A percentile compares a stretch with the other conserved stretches of the same genome.
Evolutionary conservation across 2,888 invertebrate genomes (phyloP).

Genomic region (Drosophila gaucha): DNA sequence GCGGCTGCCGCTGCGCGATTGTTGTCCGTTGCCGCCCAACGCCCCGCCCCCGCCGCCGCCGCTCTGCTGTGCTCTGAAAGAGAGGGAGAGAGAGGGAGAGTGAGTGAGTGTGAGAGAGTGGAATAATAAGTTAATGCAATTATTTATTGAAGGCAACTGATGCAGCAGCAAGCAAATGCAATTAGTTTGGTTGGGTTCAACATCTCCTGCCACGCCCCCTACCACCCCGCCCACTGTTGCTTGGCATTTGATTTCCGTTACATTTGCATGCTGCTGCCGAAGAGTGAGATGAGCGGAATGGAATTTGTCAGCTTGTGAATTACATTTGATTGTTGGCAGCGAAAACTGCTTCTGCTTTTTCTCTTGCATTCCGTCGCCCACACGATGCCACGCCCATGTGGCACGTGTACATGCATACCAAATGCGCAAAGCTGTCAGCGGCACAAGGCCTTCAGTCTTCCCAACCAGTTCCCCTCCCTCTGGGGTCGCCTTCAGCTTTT

Average conservation of each 20-base stretch:
- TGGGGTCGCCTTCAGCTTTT: neutral
- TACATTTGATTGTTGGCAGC: constrained; percentile 70
- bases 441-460: constrained; percentile 37
- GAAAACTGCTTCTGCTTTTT: constrained; percentile 52
- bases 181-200: constrained; percentile 43
- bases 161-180: constrained; percentile 58
- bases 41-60: constrained; percentile 58
- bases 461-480: neutral
- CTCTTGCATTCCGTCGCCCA: constrained; percentile 29
- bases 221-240: constrained; percentile 2
- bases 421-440: constrained; percentile 54
- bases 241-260: constrained; percentile 53
- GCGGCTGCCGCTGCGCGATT: constrained; percentile 83
- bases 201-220: neutral
- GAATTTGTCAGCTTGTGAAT: constrained; percentile 65
- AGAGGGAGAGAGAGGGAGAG: constrained; percentile 7
- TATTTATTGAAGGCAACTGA: constrained; percentile 55
- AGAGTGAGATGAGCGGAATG: neutral
- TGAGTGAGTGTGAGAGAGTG: constrained; percentile 10
- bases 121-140: constrained; percentile 70
- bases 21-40: constrained; percentile 50
- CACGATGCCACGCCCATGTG: neutral
- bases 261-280: constrained; percentile 41
- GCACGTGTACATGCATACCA: constrained; percentile 39
- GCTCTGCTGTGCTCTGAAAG: constrained; percentile 86